Evolutionary conservation across 2,888 invertebrate genomes (phyloP).

Genomic region (Venusia cambrica): DNA sequence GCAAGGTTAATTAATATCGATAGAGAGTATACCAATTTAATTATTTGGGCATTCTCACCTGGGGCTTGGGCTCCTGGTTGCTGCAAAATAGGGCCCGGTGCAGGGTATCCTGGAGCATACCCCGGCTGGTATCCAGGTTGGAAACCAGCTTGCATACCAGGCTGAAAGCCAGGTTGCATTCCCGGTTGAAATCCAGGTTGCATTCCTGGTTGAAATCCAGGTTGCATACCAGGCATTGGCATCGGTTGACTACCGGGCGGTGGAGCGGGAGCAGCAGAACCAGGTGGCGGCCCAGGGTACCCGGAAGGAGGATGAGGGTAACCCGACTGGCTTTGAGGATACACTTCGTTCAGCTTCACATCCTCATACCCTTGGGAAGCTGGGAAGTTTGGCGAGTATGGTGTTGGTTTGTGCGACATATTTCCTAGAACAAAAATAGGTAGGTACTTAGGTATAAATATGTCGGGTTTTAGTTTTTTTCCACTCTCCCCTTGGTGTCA

Average conservation of each 20-base stretch:
- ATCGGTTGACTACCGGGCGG: constrained; percentile 61
- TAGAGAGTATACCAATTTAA: too few relatives aligned
- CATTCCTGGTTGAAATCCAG: constrained; percentile 66
- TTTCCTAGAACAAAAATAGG: constrained; percentile 39
- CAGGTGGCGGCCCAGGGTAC: constrained; percentile 53
- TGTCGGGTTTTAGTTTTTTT: too few relatives aligned
- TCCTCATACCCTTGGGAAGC: constrained; percentile 65
- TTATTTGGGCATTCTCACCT: constrained; percentile 34
- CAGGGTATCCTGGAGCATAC: constrained; percentile 46
- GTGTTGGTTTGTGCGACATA: constrained; percentile 70
- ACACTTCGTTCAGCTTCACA: constrained; percentile 47
- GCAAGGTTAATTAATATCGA: too few relatives aligned
- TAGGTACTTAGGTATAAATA: too few relatives aligned
- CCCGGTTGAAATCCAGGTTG: constrained; percentile 65
- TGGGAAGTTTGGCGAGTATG: constrained; percentile 73
- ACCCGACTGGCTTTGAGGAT: constrained; percentile 43
- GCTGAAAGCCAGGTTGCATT: constrained; percentile 63
- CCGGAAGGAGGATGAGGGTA: constrained; percentile 33
- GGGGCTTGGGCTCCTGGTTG: constrained; percentile 56
- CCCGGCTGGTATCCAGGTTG: constrained; percentile 61
- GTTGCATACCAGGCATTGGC: constrained; percentile 55
- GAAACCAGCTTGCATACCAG: constrained; percentile 64
- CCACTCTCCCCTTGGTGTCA: too few relatives aligned
- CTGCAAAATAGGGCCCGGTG: constrained; percentile 51
- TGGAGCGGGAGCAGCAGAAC: constrained; percentile 37